Conservation (phyloP, 2,797 vertebrate species). For the Macropodus opercularis region DNA sequence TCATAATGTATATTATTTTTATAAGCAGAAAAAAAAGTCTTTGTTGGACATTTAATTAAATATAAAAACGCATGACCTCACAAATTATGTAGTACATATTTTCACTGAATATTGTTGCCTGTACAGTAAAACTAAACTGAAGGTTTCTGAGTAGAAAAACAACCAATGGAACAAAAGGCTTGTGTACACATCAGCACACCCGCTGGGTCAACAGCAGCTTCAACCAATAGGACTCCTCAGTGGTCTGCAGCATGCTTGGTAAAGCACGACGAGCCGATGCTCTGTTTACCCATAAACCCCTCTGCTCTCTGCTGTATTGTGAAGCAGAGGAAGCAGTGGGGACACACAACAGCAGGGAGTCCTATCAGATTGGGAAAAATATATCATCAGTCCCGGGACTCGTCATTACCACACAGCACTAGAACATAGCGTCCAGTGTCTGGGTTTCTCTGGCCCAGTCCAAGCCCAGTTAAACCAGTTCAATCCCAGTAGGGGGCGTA, state of each 20-base stretch:
- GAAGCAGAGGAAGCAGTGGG: not conserved
- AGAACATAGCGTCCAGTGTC: constrained; percentile 33
- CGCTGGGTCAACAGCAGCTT: constrained; percentile 19
- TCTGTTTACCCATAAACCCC: constrained; percentile 50
- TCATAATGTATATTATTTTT: not conserved
- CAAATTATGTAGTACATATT: constrained; percentile 36
- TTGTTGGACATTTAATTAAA: constrained; percentile 20
- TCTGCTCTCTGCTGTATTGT: constrained; percentile 12
- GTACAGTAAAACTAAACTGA: constrained; percentile 26
- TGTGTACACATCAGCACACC: constrained; percentile 34
- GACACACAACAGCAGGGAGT: constrained; percentile 21
- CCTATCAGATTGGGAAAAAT: constrained; percentile 38
- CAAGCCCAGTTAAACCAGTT: constrained; percentile 72
- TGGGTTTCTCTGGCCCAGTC: constrained; percentile 53
- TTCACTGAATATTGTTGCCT: constrained; percentile 48
- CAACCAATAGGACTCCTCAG: constrained; percentile 24
- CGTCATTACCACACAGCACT: constrained; percentile 7
- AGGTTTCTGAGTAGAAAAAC: constrained; percentile 14
- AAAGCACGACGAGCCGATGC: constrained; percentile 12
- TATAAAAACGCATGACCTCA: constrained; percentile 15
- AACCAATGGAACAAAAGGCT: constrained; percentile 20
- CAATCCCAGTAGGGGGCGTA: constrained; percentile 77
- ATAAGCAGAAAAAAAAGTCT: constrained; percentile 4
- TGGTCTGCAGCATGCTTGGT: constrained; percentile 13
- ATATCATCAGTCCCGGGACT: constrained; percentile 32